A percentile compares a stretch with the other conserved stretches of the same genome.
Conservation (phyloP, 2,888 invertebrate species). For the Ophraella communa region DNA sequence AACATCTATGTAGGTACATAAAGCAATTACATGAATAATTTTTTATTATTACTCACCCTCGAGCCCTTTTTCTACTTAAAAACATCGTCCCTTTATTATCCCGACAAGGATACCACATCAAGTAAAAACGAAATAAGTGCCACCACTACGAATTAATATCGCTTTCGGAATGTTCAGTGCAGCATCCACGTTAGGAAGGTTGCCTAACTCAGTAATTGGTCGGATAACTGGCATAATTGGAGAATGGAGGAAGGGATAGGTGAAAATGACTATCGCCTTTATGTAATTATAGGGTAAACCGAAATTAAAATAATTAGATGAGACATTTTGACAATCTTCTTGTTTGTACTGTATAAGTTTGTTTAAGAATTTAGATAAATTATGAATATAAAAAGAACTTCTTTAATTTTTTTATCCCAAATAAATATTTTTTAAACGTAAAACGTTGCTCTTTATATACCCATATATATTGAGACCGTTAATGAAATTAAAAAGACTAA, state of each 20-base stretch:
- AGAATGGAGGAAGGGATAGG: constrained; percentile 30
- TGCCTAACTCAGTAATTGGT: constrained; percentile 46
- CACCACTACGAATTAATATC: constrained; percentile 25
- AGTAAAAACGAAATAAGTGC: constrained; percentile 24
- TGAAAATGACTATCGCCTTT: too few relatives aligned
- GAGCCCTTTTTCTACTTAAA: background rate
- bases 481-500: too few relatives aligned
- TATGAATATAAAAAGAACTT: too few relatives aligned
- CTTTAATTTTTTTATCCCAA: too few relatives aligned
- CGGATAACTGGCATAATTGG: constrained; percentile 51
- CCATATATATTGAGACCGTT: too few relatives aligned
- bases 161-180: constrained; percentile 11
- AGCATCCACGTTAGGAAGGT: constrained; percentile 44
- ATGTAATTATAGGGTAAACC: too few relatives aligned
- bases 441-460: too few relatives aligned
- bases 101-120: constrained; percentile 15
- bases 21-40: background rate
- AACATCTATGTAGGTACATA: background rate
- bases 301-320: too few relatives aligned
- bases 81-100: constrained; percentile 10
- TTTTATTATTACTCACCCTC: background rate
- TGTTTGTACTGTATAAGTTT: too few relatives aligned
- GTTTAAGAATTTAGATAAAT: too few relatives aligned
- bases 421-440: too few relatives aligned
- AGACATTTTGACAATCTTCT: too few relatives aligned